Conservation (phyloP, 2,888 invertebrate genomes). For the Papilio gigon region DNA sequence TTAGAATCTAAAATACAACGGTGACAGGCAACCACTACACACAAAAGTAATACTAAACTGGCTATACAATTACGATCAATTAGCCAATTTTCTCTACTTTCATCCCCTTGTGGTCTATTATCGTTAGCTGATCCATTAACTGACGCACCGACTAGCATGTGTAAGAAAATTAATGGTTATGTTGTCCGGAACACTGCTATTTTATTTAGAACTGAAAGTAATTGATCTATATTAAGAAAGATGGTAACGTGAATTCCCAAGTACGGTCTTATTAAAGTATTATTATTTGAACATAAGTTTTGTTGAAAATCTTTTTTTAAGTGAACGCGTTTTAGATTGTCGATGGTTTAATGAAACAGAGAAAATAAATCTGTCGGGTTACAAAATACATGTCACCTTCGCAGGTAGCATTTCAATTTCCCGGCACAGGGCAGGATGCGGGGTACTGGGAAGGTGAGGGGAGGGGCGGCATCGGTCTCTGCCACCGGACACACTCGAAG, state of each 20-base stretch:
- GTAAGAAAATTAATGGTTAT: constrained; percentile 20
- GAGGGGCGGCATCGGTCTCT: constrained; percentile 54
- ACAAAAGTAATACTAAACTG: neutral
- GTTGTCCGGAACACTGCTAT: neutral
- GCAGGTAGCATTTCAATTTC: constrained; percentile 25
- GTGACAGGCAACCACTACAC: neutral
- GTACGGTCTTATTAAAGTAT: neutral
- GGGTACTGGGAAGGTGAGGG: constrained; percentile 34
- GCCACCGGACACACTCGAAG: constrained; percentile 52
- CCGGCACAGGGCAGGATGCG: constrained; percentile 39
- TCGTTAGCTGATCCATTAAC: constrained; percentile 11
- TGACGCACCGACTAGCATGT: constrained; percentile 8
- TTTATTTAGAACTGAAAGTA: neutral
- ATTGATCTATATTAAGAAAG: neutral
- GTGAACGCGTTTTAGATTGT: neutral
- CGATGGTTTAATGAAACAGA: neutral
- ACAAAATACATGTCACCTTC: constrained; percentile 21
- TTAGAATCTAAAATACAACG: neutral
- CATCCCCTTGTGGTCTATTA: constrained; percentile 24
- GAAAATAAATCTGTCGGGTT: constrained; percentile 16
- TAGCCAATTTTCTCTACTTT: constrained; percentile 23
- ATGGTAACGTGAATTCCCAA: neutral
- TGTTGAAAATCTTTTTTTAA: neutral
- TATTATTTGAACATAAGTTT: neutral
- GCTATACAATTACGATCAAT: neutral